Conservation (phyloP, 2,113 vertebrate species). For the Micronycteris hirsuta region DNA sequence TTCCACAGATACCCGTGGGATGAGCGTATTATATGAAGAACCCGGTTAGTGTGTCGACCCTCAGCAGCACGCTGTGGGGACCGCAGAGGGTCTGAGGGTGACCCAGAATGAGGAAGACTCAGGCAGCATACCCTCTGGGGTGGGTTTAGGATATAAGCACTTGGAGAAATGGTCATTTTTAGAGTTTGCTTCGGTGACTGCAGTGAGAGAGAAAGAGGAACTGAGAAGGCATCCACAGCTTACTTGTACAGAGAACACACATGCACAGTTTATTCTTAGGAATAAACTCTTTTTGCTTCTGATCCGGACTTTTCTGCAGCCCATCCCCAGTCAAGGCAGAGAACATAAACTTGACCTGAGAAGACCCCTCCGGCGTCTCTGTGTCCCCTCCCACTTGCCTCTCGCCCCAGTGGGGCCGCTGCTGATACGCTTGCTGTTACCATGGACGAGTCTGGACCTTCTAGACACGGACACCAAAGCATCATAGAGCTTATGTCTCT, state of each 20-base stretch:
- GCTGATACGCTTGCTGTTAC: background rate
- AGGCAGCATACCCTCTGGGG: fast-evolving
- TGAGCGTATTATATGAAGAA: background rate
- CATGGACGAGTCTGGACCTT: background rate
- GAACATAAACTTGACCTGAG: background rate
- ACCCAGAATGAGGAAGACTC: background rate
- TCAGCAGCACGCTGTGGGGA: background rate
- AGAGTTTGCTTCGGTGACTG: background rate
- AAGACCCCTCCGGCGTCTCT: no score
- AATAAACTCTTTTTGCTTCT: background rate
- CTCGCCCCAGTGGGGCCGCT: background rate
- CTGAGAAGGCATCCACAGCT: background rate
- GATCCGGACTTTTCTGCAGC: background rate
- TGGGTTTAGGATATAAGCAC: background rate
- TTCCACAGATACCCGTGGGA: background rate
- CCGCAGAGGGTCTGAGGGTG: background rate
- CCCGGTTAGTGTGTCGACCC: background rate
- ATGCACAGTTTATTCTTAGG: background rate
- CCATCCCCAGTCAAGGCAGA: background rate
- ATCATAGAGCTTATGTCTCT: background rate
- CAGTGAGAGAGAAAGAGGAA: background rate
- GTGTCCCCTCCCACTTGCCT: no score
- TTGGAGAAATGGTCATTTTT: background rate
- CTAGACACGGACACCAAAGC: background rate
- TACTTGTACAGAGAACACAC: background rate